These are phyloP conservation scores for Andrena bicolor DNA, from an alignment of 2,888 invertebrate species.

Conservation along the genomic window DNA sequence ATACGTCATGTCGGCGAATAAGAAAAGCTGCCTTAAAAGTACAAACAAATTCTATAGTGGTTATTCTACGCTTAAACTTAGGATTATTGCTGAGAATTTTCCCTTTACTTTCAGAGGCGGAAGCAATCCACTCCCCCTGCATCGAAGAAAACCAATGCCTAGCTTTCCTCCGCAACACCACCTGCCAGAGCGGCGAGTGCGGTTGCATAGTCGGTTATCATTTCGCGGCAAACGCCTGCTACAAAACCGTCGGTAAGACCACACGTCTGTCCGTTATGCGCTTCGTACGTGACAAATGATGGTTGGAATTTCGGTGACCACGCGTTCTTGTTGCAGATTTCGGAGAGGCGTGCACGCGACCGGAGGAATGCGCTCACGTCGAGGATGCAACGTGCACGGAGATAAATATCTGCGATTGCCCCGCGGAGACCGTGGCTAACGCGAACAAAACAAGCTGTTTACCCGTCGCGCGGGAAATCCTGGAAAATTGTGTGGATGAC, in stretches of 20 bases:
- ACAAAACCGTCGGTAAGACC: constrained; percentile 61
- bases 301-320: neutral
- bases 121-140: constrained; percentile 56
- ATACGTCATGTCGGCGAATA: constrained; percentile 56
- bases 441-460: constrained; percentile 60
- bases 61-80: neutral
- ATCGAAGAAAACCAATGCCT: constrained; percentile 69
- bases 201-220: constrained; percentile 73
- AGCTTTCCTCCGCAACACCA: constrained; percentile 57
- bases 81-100: neutral
- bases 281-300: neutral
- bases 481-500: constrained; percentile 63
- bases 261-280: neutral
- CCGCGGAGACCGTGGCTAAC: constrained; percentile 43
- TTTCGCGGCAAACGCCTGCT: constrained; percentile 55
- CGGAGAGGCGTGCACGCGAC: constrained; percentile 50
- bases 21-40: constrained; percentile 69
- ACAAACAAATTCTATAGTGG: neutral
- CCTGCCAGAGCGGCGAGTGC: constrained; percentile 70
- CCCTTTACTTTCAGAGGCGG: constrained; percentile 30
- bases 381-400: constrained; percentile 65
- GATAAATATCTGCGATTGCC: constrained; percentile 64
- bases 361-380: constrained; percentile 69
- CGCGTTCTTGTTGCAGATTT: constrained; percentile 56
- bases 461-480: constrained; percentile 49